Evolutionary conservation across 2,888 invertebrate genomes (phyloP), one percentile per base, ranked within the genome.

Genomic region (Chrysolina haemoptera): DNA sequence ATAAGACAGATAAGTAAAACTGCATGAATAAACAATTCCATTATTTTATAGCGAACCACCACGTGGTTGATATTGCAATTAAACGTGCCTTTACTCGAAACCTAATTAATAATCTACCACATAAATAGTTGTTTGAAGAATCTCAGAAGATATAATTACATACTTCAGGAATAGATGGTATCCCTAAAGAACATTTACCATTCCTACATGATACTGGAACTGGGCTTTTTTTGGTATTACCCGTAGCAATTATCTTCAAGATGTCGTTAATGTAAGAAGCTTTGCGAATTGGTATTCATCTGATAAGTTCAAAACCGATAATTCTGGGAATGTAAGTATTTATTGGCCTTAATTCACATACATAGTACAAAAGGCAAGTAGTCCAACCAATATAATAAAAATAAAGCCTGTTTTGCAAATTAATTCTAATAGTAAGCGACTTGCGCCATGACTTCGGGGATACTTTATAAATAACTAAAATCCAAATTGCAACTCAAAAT

Each of bases 11-110:
- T 53, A 53, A 12, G 53, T 20, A 20, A 53, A 53, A 53, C 20
- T 53, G 53, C 20, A 65, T 73, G 59, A 73, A 73, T 69, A 68
- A 68, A 65, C 71, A 66, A 71, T 73, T 69, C 73, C 40, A 73
- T 69, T 69, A 73, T 73, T 69, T 68, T 65, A 65, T 69, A 46
- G 50, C 59, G 40, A 73, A 68, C 59, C 14, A 59, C 73, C 73
- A 73, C 73, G 69, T 73, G 73, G 59, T 69, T n/a, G 18, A 20
- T 55, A 48, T 27, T 35, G 65, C 69, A 69, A 73, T 73, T 73
- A 73, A 73, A 73, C 73, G 73, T 73, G 73, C 69, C 22, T 69
- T 65, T 59, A 59, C 41, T 48, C 50, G 68, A 59, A 69, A 62
- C 62, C 35, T 55, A 72, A 72, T 68, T 68, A 65, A 73, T 69